A percentile compares a stretch with the other conserved stretches of the same genome.
phyloP scores from a whole-genome alignment of 2,797 vertebrate genomes.

The Pangasius larnaudii region DNA sequence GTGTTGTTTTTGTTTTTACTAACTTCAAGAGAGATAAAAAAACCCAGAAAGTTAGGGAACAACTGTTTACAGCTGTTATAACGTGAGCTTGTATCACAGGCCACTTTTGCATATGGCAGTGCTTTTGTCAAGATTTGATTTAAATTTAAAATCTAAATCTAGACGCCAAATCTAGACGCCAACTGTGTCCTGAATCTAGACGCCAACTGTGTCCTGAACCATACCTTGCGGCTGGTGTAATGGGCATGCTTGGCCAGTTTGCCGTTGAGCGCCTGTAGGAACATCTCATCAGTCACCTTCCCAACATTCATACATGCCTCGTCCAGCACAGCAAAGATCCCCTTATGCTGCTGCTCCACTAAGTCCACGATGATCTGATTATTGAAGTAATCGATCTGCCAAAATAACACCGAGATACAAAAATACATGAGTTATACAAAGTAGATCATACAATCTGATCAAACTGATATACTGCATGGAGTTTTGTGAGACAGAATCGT shows the following conservation, averaged over 20 bases:
- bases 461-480: not conserved
- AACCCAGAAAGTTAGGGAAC: not conserved
- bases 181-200: not conserved
- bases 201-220: not conserved
- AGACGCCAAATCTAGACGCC: not conserved
- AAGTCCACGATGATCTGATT: slow-evolving; percentile 98
- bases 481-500: not conserved
- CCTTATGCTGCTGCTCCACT: slow-evolving; percentile 97
- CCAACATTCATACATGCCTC: slow-evolving; percentile 99
- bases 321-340: slow-evolving; percentile 93
- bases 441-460: not conserved
- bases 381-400: slow-evolving; percentile 97
- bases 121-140: not conserved
- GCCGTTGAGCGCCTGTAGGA: slow-evolving; percentile 91
- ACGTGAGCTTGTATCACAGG: not conserved
- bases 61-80: not conserved
- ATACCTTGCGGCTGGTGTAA: slow-evolving; percentile 97
- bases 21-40: not conserved
- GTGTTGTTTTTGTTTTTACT: not conserved
- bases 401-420: not conserved
- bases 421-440: not conserved
- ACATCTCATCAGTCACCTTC: slow-evolving; percentile 95
- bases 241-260: slow-evolving; percentile 93
- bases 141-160: not conserved
- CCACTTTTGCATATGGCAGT: not conserved